phyloP scores from a whole-genome alignment of 2,888 invertebrate genomes.

The Cactoblastis cactorum region DNA sequence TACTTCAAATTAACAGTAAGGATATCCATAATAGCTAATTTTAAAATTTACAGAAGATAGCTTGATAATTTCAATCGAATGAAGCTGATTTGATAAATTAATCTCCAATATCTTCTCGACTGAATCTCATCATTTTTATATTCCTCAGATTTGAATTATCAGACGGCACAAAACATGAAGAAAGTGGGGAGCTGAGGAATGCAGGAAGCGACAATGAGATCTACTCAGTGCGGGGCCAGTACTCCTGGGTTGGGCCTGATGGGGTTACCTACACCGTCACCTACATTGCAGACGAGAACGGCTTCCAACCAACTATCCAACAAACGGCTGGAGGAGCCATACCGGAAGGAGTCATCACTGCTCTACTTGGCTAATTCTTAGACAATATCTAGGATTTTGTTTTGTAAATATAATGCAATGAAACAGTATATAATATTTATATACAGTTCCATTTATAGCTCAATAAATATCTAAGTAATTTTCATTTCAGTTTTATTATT shows the following conservation, averaged over 20 bases:
- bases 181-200: conserved; percentile 78
- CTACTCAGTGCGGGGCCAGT: conserved; percentile 76
- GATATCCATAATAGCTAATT: too few relatives aligned
- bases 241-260: conserved; percentile 77
- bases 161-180: conserved; percentile 77
- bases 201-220: conserved; percentile 78
- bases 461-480: conserved; percentile 16
- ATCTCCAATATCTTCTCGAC: not conserved
- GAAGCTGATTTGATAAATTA: not conserved
- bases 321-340: conserved; percentile 61
- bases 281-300: conserved; percentile 78
- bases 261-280: conserved; percentile 79
- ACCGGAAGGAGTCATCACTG: conserved; percentile 55
- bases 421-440: conserved; percentile 74
- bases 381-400: conserved; percentile 26
- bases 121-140: not conserved
- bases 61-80: too few relatives aligned
- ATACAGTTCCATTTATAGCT: conserved; percentile 40
- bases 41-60: too few relatives aligned
- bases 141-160: conserved; percentile 74
- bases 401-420: conserved; percentile 43
- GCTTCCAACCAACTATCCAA: conserved; percentile 67
- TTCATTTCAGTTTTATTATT: not conserved
- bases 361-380: conserved; percentile 50
- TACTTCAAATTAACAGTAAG: too few relatives aligned